These are phyloP conservation scores for Campoplex capitator DNA, from an alignment of 2,888 invertebrate species.

Conservation along the genomic window DNA sequence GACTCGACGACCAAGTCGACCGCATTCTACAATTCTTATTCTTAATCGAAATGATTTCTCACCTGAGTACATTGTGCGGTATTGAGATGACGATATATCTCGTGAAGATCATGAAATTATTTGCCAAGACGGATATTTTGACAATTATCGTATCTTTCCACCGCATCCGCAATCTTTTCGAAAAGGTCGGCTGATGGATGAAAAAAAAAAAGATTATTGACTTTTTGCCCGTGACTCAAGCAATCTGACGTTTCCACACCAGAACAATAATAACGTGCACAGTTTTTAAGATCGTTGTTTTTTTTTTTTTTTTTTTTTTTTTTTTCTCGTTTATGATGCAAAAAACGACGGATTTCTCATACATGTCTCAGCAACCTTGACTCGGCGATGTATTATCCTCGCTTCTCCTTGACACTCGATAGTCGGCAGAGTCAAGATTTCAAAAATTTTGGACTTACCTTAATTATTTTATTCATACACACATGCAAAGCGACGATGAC, in stretches of 20 bases:
- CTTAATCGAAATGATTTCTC: background rate
- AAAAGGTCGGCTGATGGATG: background rate
- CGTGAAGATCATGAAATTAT: conserved; percentile 18
- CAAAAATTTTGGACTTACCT: background rate
- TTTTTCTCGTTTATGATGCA: background rate
- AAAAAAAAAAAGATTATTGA: background rate
- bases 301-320: background rate
- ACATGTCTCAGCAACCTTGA: background rate
- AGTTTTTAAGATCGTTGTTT: background rate
- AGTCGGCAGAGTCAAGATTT: background rate
- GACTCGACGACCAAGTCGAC: background rate
- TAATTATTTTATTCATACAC: conserved; percentile 4
- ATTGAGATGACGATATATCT: background rate
- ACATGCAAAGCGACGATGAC: conserved; percentile 2
- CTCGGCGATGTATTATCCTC: background rate
- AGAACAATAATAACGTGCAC: background rate
- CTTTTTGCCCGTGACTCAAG: background rate
- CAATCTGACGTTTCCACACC: background rate
- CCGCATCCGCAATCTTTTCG: background rate
- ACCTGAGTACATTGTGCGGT: conserved; percentile 51
- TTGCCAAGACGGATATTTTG: background rate
- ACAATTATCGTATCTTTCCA: conserved; percentile 13
- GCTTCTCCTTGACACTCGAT: background rate
- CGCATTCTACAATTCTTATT: background rate
- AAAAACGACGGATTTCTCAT: background rate